Percentiles rank a stretch among this genome's conserved stretches.
Conservation (phyloP, 2,888 invertebrate genomes). For the Aspidiotus destructor region DNA sequence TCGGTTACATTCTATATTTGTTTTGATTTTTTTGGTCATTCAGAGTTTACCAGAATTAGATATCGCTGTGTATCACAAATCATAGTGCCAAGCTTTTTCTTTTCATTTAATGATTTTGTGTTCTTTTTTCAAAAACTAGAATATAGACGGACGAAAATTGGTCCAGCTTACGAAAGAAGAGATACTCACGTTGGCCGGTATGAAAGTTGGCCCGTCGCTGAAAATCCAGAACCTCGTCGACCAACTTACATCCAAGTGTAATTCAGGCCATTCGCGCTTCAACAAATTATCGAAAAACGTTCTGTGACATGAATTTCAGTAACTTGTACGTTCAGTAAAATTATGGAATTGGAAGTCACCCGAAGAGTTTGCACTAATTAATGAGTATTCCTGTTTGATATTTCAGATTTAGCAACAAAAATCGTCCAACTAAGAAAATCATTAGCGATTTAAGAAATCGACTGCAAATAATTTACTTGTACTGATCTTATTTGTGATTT, state of each 20-base stretch:
- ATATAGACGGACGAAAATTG: slow-evolving; percentile 71
- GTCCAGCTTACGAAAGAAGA: slow-evolving; percentile 77
- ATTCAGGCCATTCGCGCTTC: slow-evolving; percentile 18
- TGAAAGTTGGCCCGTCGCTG: slow-evolving; percentile 88
- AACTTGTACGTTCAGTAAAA: background rate
- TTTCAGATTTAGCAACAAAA: too few species aligned
- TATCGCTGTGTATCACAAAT: background rate
- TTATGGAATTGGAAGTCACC: background rate
- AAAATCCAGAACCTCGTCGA: slow-evolving; percentile 85
- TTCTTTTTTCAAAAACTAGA: slow-evolving; percentile 45
- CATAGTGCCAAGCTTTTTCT: background rate
- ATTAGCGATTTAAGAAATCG: too few species aligned
- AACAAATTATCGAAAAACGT: slow-evolving; percentile 14
- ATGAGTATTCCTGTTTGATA: too few species aligned
- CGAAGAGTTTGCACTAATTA: too few species aligned
- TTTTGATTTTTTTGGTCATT: background rate
- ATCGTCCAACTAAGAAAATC: too few species aligned
- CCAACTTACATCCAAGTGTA: slow-evolving; percentile 33
- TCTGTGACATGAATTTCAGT: slow-evolving; percentile 17
- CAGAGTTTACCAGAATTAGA: background rate
- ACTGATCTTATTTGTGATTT: too few species aligned
- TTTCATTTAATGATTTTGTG: slow-evolving; percentile 18
- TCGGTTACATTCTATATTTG: background rate
- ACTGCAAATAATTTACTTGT: too few species aligned
- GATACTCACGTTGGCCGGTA: slow-evolving; percentile 76